A percentile compares a stretch with the other conserved stretches of the same genome.
Conservation (phyloP, 2,113 vertebrate genomes). For the Nesogale talazaci region DNA sequence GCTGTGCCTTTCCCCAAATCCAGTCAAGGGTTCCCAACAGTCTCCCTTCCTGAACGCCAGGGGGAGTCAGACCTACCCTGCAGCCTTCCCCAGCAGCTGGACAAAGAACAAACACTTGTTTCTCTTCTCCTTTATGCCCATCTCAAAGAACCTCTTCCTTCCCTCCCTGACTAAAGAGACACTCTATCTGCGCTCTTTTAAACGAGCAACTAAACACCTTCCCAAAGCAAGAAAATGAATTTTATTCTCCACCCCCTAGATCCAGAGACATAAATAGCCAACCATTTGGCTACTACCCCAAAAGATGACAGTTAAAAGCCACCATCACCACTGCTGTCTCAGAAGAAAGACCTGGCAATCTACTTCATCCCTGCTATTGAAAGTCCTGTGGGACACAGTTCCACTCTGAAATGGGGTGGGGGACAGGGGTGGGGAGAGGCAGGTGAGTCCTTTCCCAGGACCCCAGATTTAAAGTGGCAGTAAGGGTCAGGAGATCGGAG, state of each 20-base stretch:
- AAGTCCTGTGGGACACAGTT: not conserved
- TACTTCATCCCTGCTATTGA: not conserved
- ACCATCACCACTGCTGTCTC: not conserved
- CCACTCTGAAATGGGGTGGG: not conserved
- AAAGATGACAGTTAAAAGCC: not conserved
- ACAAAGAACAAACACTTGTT: not conserved
- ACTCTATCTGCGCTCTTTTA: not conserved
- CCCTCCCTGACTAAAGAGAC: not conserved
- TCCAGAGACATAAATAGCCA: not conserved
- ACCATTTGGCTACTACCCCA: not conserved
- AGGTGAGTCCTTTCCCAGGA: not conserved
- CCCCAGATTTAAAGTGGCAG: not conserved
- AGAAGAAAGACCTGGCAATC: not conserved
- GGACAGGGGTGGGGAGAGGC: no score
- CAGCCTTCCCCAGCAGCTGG: not conserved
- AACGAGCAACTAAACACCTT: not conserved
- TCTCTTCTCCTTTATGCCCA: not conserved
- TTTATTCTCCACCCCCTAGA: not conserved
- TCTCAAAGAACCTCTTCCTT: conserved; percentile 6
- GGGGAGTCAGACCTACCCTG: conserved; percentile 42
- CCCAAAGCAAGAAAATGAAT: conserved; percentile 9
- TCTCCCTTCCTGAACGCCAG: conserved; percentile 62
- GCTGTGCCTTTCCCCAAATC: conserved; percentile 12
- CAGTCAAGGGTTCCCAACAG: conserved; percentile 26
- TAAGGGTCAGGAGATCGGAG: not conserved